Base-by-base conservation (phyloP, 2,113 vertebrate species). In the Plecturocebus donacophilus region DNA sequence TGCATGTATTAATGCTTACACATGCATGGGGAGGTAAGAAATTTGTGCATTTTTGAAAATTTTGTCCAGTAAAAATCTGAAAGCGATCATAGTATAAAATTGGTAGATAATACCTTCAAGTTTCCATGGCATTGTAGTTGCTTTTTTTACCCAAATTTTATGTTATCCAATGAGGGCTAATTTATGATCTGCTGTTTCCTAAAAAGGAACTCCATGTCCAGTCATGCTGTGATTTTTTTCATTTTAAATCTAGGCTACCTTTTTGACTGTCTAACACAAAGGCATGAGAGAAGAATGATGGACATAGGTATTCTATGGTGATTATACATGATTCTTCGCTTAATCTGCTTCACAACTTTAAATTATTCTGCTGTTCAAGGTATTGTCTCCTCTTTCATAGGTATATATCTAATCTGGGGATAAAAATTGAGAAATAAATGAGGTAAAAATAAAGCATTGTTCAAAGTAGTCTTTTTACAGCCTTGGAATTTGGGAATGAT, bases 391-490 rank as follows among this genome's bases (percentile, higher is more conserved):
- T 73, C 32, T 96, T 25, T 32, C 87, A 21, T 76, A 97, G 87
- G 79, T 54, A 49, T 97, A 81, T n/a, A 95, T 86, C 80, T 68
- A 84, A 95, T 75, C 52, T 96, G 47, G 82, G 82, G 68, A 96
- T 89, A 92, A 87, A 95, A 93, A 93, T 94, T 79, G 54, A 96
- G 97, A 93, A 97, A 97, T 93, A 97, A 97, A 97, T 96, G 97
- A 98, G 93, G 90, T 64, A 90, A 96, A 98, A 97, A 95, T 90
- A 68, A 94, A 96, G 90, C 68, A 94, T 96, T 97, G 94, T 5
- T 97, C 84, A 96, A 96, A 80, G 90, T 90, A 71, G 68, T 9
- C 6, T 97, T 97, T 98, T 97, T 6, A 86, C 56, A 66, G 91
- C 52, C 25, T 90, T 94, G 45, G 83, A 76, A 11, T 85, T 45